Conservation (phyloP, 2,113 vertebrate species). For the Cercocebus atys region DNA sequence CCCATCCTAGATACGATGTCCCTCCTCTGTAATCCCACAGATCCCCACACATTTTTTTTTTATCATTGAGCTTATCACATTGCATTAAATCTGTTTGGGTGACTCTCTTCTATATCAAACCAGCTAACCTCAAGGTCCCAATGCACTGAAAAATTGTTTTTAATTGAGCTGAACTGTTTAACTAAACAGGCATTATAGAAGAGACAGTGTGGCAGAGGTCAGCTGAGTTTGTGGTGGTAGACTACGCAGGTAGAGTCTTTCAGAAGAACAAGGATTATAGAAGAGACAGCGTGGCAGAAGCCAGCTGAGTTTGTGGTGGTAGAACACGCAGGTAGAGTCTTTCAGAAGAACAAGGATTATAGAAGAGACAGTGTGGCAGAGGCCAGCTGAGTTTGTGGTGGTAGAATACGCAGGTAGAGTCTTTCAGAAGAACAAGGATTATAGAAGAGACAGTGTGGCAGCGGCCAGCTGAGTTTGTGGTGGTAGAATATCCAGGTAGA, state of each 20-base stretch:
- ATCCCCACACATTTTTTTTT: not conserved
- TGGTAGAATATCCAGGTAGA: not conserved
- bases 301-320: not conserved
- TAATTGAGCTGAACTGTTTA: not conserved
- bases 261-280: not conserved
- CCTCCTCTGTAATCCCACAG: not conserved
- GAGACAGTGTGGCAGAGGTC: not conserved
- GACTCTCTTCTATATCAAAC: not conserved
- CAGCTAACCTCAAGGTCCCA: not conserved
- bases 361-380: not conserved
- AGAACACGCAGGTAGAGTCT: not conserved
- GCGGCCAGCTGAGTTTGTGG: not conserved
- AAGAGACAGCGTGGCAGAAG: not conserved
- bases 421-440: not conserved
- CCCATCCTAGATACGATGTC: not conserved
- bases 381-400: not conserved
- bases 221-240: not conserved
- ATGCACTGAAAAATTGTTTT: not conserved
- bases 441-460: not conserved
- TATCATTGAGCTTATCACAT: not conserved
- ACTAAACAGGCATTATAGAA: not conserved
- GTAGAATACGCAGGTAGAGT: not conserved
- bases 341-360: not conserved
- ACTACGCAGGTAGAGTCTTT: not conserved
- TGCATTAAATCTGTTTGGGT: not conserved